phyloP scores from a whole-genome alignment of 1,140 invertebrate species.

The Drosophila leontia region DNA sequence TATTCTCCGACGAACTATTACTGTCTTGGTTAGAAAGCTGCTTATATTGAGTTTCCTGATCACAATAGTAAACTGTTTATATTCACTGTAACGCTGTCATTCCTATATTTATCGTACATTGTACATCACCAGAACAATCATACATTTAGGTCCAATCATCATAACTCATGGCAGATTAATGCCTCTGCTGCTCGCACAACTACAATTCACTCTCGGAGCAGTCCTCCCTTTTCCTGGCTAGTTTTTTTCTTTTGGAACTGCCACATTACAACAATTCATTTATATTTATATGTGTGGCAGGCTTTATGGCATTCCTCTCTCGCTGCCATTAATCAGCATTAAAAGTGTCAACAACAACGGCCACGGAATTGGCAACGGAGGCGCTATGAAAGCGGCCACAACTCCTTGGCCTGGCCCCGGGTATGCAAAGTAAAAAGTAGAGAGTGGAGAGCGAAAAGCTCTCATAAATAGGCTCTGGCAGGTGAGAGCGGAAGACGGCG shows the following conservation, averaged over 20 bases:
- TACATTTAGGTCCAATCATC: constrained; percentile 41
- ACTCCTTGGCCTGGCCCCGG: constrained; percentile 13
- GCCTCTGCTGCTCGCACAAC: constrained; percentile 17
- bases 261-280: constrained; percentile 72
- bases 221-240: constrained; percentile 1
- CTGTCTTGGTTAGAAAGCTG: not conserved
- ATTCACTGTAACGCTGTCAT: not conserved
- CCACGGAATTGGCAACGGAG: constrained; percentile 14
- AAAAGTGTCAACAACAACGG: constrained; percentile 66
- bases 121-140: constrained; percentile 12
- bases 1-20: no score
- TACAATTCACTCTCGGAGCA: constrained; percentile 18
- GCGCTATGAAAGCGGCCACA: constrained; percentile 2
- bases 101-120: constrained; percentile 3
- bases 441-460: constrained; percentile 45
- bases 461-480: constrained; percentile 61
- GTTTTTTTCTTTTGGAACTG: constrained; percentile 22
- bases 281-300: constrained; percentile 60
- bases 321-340: constrained; percentile 71
- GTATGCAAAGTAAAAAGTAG: constrained; percentile 61
- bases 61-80: not conserved
- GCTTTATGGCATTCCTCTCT: constrained; percentile 64
- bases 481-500: constrained; percentile 2
- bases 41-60: not conserved
- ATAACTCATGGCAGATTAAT: constrained; percentile 64